These are phyloP conservation scores for Phalanger gymnotis DNA, from an alignment of 2,797 vertebrate species.

Conservation along the genomic window DNA sequence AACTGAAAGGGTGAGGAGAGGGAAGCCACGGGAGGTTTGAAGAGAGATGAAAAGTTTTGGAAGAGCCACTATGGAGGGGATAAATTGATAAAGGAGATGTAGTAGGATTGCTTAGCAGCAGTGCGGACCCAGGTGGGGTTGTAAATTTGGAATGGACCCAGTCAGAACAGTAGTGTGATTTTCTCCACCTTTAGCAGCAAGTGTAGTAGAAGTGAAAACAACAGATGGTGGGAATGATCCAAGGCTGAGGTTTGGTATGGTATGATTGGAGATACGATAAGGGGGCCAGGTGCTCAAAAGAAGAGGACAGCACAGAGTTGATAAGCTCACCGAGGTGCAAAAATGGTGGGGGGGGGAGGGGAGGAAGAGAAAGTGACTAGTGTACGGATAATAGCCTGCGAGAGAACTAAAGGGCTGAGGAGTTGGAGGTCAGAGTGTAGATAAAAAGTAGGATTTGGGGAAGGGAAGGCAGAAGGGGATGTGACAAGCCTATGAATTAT, in stretches of 20 bases:
- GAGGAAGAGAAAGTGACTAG: neutral
- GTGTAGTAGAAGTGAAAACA: neutral
- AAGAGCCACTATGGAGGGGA: neutral
- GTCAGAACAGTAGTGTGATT: neutral
- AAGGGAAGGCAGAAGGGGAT: neutral
- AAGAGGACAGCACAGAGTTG: neutral
- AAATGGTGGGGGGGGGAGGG: neutral
- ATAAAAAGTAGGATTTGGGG: neutral
- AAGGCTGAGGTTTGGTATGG: neutral
- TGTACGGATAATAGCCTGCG: neutral
- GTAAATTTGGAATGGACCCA: neutral
- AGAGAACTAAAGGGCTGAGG: neutral
- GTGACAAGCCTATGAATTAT: neutral
- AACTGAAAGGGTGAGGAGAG: neutral
- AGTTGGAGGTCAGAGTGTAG: neutral
- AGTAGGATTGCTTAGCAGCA: neutral
- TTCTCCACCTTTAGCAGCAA: neutral
- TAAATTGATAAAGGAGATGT: neutral
- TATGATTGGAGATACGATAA: neutral
- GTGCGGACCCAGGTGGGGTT: neutral
- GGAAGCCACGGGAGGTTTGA: neutral
- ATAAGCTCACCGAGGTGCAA: neutral
- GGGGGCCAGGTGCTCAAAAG: neutral
- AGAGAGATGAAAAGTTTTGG: neutral
- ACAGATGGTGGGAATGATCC: neutral